These are phyloP conservation scores for Aegithalos caudatus DNA, from an alignment of 2,113 vertebrate species.

Conservation along the genomic window DNA sequence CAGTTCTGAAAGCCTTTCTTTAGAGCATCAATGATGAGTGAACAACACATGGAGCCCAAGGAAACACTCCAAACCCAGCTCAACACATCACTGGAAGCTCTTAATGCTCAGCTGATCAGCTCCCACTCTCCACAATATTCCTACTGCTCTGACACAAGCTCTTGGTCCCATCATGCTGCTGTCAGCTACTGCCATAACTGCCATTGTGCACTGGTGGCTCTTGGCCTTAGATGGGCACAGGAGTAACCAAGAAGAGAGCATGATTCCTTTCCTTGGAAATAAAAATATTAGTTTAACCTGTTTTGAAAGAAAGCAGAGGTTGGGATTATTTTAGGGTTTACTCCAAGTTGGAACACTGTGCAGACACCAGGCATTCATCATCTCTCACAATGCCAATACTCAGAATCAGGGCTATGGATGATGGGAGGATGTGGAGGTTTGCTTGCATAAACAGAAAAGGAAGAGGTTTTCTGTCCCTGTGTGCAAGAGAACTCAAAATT, in stretches of 20 bases:
- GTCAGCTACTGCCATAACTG: background rate
- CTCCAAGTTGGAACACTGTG: background rate
- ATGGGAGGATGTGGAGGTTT: background rate
- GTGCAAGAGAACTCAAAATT: background rate
- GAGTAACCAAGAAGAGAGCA: background rate
- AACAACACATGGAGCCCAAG: too few relatives aligned
- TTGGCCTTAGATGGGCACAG: background rate
- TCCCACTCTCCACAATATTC: background rate
- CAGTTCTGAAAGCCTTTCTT: background rate
- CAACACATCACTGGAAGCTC: background rate
- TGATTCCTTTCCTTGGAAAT: background rate
- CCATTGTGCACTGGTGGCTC: background rate
- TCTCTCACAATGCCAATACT: background rate
- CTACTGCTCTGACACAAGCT: background rate
- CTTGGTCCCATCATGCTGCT: background rate
- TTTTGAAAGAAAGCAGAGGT: background rate
- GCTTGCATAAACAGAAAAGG: background rate
- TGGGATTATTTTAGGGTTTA: background rate
- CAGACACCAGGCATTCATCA: too few relatives aligned
- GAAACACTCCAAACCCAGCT: too few relatives aligned
- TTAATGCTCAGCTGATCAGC: background rate
- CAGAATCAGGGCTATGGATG: background rate
- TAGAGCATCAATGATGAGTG: background rate
- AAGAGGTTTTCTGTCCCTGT: background rate
- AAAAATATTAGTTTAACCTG: background rate